Base-by-base conservation (phyloP, 1,140 invertebrate species). In the Hycleus cichorii region DNA sequence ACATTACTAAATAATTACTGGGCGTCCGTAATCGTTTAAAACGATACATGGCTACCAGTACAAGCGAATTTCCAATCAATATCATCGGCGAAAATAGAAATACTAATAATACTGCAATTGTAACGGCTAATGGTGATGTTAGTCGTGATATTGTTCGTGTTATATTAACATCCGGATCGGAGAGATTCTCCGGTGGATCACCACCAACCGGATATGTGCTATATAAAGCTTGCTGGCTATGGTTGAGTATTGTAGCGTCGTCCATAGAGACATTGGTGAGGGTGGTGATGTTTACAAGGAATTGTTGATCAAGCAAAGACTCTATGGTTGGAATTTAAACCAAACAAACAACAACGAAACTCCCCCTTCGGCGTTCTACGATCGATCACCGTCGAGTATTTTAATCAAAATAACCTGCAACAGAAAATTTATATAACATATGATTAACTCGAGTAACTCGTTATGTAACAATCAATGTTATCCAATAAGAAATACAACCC, bases 1-100 rank as follows among this genome's bases (percentile, higher is more conserved):
- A 87, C 45, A 86, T 80, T n/a, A 90, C 78, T 11, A 90, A 75
- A 57, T 83, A 82, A 71, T 90, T 90, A 50, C 85, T 86, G 0
- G 84, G 84, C 9, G 81, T 83, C 56, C 81, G 69, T 1, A 83
- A 70, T 54, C 82, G 70, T 63, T 83, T 83, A 68, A 80, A 84
- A 7, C 77, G 73, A 60, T 81, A 81, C 65, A 83, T 79, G 1
- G 81, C 79, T 3, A 77, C 74, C 4, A 84, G 69, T 9, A 84
- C 77, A 44, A 84, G 72, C 2, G 80, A 76, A 63, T 84, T 84
- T 26, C 78, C 73, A 51, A 77, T 76, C 42, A 83, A 70, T 46
- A 81, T 83, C 64, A 82, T 72, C 3, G 81, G 77, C 5, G 80
- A 77, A 6, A 82, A 70, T 12, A 83, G 67, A 63, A 81, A 80